These are phyloP conservation scores for Lithosia quadra DNA, from an alignment of 2,888 invertebrate genomes.

Conservation along the genomic window DNA sequence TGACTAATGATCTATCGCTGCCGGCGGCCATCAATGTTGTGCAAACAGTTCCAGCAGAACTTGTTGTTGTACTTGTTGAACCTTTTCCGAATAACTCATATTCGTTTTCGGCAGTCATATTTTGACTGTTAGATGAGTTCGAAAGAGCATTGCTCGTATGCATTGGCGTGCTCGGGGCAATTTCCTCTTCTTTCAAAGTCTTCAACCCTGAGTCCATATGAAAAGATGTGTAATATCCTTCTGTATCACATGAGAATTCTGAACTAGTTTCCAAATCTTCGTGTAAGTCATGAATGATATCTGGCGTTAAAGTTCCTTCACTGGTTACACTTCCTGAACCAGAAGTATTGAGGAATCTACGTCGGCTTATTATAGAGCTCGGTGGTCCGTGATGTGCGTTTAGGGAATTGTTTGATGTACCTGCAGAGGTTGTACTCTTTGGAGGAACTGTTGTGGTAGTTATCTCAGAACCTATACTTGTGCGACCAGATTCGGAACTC, in stretches of 20 bases:
- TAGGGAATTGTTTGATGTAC: slow-evolving; percentile 90
- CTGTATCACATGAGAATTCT: slow-evolving; percentile 98
- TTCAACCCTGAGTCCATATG: slow-evolving; percentile 98
- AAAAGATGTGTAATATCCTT: slow-evolving; percentile 99
- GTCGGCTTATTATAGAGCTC: slow-evolving; percentile 90
- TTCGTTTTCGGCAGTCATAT: slow-evolving; percentile 93
- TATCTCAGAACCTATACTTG: slow-evolving; percentile 94
- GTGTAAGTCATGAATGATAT: slow-evolving; percentile 92
- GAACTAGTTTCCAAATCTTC: slow-evolving; percentile 96
- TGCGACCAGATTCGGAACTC: slow-evolving; percentile 95
- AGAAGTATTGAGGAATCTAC: slow-evolving; percentile 90
- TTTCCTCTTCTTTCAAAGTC: slow-evolving; percentile 91
- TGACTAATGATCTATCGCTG: slow-evolving; percentile 88
- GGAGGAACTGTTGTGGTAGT: slow-evolving; percentile 90
- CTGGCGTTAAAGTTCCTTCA: slow-evolving; percentile 94
- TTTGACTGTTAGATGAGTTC: slow-evolving; percentile 90
- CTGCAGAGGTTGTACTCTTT: slow-evolving; percentile 90
- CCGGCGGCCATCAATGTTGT: slow-evolving; percentile 92
- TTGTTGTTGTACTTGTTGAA: slow-evolving; percentile 96
- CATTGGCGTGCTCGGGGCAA: slow-evolving; percentile 89
- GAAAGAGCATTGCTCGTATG: slow-evolving; percentile 91
- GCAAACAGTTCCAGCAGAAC: slow-evolving; percentile 96
- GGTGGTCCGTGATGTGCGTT: slow-evolving; percentile 89
- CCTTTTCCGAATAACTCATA: slow-evolving; percentile 97
- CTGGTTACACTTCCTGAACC: slow-evolving; percentile 94